Conservation (phyloP, 2,888 invertebrate genomes). For the Formica aserva region DNA sequence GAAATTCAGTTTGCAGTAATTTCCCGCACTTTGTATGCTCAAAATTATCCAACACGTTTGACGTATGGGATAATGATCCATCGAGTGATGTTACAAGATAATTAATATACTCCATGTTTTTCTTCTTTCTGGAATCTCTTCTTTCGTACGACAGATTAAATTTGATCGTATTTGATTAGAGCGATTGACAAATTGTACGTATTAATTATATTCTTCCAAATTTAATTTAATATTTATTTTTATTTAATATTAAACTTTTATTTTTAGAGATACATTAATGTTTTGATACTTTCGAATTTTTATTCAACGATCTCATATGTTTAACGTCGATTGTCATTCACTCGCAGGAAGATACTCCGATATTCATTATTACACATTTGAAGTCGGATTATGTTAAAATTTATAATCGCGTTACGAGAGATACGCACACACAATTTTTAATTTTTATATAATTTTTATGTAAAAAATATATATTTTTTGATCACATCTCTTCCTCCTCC, state of each 20-base stretch:
- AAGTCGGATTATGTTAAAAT: not conserved
- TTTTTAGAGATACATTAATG: not conserved
- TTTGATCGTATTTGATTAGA: not conserved
- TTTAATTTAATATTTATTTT: not conserved
- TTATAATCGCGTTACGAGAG: not conserved
- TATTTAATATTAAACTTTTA: not conserved
- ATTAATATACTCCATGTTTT: conserved; percentile 23
- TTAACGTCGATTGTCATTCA: not conserved
- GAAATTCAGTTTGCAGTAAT: conserved; percentile 71
- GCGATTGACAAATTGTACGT: not conserved
- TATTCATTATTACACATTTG: not conserved
- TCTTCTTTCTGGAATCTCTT: not conserved
- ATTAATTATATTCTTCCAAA: conserved; percentile 11
- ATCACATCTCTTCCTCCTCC: conserved; percentile 68
- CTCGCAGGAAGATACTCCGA: not conserved
- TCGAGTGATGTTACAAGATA: conserved; percentile 56
- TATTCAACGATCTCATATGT: not conserved
- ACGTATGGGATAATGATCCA: conserved; percentile 25
- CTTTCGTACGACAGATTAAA: not conserved
- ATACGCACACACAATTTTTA: not conserved
- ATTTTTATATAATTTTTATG: not conserved
- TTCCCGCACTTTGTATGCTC: conserved; percentile 71
- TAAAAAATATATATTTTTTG: not conserved
- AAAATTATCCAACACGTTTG: conserved; percentile 76
- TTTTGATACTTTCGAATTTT: not conserved